Percentiles rank a stretch among this genome's conserved stretches.
These are phyloP conservation scores for Lysiphlebus fabarum DNA, from an alignment of 1,140 invertebrate genomes.

Conservation along the genomic window DNA sequence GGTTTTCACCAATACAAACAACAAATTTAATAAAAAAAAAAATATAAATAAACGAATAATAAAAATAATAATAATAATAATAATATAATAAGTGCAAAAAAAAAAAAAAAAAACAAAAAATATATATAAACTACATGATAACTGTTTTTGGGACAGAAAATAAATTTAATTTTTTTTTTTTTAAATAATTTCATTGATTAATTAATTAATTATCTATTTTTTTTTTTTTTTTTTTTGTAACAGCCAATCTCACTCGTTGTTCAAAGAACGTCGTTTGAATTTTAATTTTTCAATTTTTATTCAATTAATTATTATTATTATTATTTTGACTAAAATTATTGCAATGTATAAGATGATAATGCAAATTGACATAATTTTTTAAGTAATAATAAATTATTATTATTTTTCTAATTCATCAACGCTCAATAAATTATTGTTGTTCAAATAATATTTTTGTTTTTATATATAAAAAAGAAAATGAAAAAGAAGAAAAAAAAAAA, in stretches of 20 bases:
- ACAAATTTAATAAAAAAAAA: too few relatives aligned
- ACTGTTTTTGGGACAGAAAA: conserved; percentile 48
- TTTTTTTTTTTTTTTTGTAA: conserved; percentile 12
- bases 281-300: not conserved
- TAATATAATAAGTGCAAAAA: too few relatives aligned
- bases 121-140: conserved; percentile 30
- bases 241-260: conserved; percentile 20
- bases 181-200: conserved; percentile 9
- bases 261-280: not conserved
- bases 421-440: not conserved
- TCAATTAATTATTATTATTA: not conserved
- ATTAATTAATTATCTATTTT: conserved; percentile 10
- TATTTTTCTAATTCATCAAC: too few relatives aligned
- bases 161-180: conserved; percentile 19
- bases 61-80: too few relatives aligned
- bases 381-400: too few relatives aligned
- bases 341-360: too few relatives aligned
- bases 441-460: conserved; percentile 6
- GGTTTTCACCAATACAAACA: conserved; percentile 43
- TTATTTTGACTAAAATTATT: too few relatives aligned
- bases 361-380: too few relatives aligned
- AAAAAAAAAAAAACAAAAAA: conserved; percentile 1
- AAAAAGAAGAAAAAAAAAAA: not conserved
- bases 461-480: not conserved
- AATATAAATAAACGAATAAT: conserved; percentile 37